A percentile compares a stretch with the other conserved stretches of the same genome.
Conservation (phyloP, 2,888 invertebrate species). For the Himalopsyche japonica region DNA sequence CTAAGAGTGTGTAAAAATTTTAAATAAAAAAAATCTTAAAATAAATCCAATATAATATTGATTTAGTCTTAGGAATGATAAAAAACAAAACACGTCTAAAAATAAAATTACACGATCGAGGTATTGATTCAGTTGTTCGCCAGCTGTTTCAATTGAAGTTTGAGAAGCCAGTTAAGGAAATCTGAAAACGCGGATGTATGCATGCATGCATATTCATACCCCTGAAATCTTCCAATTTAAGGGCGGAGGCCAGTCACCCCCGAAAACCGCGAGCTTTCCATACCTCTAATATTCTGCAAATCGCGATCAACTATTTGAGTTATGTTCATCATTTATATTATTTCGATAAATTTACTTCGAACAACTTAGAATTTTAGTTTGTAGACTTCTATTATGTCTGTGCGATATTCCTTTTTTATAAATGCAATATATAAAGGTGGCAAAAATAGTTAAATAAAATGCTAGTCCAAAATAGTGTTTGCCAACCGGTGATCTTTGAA, state of each 20-base stretch:
- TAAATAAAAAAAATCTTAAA: too few species aligned
- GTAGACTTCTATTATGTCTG: neutral
- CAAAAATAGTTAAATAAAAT: too few species aligned
- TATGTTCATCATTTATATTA: neutral
- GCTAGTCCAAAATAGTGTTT: too few species aligned
- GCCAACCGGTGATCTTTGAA: too few species aligned
- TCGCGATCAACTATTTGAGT: neutral
- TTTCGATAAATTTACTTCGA: neutral
- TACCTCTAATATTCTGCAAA: neutral
- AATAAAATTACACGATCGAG: too few species aligned
- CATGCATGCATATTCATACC: neutral
- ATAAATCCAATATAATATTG: too few species aligned
- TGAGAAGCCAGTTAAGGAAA: neutral
- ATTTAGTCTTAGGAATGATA: too few species aligned
- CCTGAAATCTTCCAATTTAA: neutral
- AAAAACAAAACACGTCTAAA: too few species aligned
- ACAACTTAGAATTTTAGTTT: neutral
- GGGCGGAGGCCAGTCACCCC: neutral
- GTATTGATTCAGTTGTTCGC: too few species aligned
- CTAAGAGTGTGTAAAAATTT: too few species aligned
- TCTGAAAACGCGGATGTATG: neutral
- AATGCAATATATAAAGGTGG: too few species aligned
- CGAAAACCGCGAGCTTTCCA: neutral
- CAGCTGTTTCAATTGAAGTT: neutral
- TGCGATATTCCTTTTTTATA: too few species aligned